These are phyloP conservation scores for Tethea ocularis DNA, from an alignment of 2,888 invertebrate genomes.

Conservation along the genomic window DNA sequence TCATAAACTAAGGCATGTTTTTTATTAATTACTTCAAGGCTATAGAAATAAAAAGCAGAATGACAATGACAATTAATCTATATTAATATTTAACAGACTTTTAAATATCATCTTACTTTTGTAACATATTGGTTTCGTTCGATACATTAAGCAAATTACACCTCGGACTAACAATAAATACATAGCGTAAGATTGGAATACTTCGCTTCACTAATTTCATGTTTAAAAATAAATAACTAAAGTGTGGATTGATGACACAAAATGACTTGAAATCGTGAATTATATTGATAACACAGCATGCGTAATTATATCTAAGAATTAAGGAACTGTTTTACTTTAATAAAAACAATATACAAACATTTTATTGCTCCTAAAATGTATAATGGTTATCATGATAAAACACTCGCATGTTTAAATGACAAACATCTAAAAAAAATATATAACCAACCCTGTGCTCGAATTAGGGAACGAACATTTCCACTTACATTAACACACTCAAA, in stretches of 20 bases:
- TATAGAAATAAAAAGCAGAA: conserved; percentile 42
- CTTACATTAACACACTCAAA: conserved; percentile 28
- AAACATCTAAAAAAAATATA: conserved; percentile 25
- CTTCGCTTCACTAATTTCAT: conserved; percentile 55
- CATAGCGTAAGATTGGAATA: conserved; percentile 72
- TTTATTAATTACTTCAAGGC: conserved; percentile 5
- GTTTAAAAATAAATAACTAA: conserved; percentile 56
- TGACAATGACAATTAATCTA: conserved; percentile 63
- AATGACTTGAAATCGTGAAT: conserved; percentile 61
- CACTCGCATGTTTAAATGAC: conserved; percentile 18
- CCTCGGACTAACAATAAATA: conserved; percentile 74
- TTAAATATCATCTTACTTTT: conserved; percentile 75
- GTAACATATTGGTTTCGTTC: conserved; percentile 70
- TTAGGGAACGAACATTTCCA: conserved; percentile 16
- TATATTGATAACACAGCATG: conserved; percentile 57
- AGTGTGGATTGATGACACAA: conserved; percentile 63
- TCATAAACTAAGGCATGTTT: conserved; percentile 19
- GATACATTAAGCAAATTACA: conserved; percentile 65
- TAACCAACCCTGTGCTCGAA: conserved; percentile 45
- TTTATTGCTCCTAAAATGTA: conserved; percentile 10
- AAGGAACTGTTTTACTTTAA: conserved; percentile 55
- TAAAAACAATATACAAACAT: conserved; percentile 29
- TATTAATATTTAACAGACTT: conserved; percentile 79
- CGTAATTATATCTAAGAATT: conserved; percentile 45
- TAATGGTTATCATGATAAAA: conserved; percentile 12